Evolutionary conservation across 2,113 vertebrate species (phyloP), one percentile per base, ranked within the genome.

Genomic region (Notarius quadriscutis): DNA sequence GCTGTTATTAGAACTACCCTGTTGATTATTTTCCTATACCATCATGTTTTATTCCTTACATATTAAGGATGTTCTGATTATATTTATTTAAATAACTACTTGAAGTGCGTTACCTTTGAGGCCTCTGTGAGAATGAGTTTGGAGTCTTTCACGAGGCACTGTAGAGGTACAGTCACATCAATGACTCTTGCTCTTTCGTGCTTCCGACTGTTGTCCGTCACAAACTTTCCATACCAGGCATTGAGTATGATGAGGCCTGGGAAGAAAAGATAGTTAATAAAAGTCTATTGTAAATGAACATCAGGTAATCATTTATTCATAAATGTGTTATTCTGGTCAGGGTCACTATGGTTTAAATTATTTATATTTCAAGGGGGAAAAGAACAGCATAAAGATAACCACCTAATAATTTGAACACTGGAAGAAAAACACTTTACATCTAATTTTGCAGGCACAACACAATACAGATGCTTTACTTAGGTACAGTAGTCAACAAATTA

Each of bases 161-260:
- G 98, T 90, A 99, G 95, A 8, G 98, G 97, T 86, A 99, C 97
- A 0, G 98, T 98, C 91, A 99, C 98, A 0, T 99, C 98, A 0
- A 99, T 99, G 89, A 99, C 98, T 87, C 97, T 98, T 87, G 96
- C 98, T 92, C 95, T 96, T 92, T 99, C 98, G 0, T 96, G 97
- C 94, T 90, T 98, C 91, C 90, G 94, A 90, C 98, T 99, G 93
- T 96, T 98, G 95, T 99, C 98, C 0, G 97, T 99, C 78, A 99
- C 97, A 60, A 99, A 99, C 86, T 99, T 99, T n/a, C 98, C 98
- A 0, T 99, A 99, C 98, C 98, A 99, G 91, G 98, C 97, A 0
- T 99, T 98, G 86, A 99, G 95, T 20, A 99, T 96, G 86, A 99
- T 97, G 89, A 99, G 94, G 85, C 98, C 98, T 99, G 92, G 84